These are phyloP conservation scores for Otis tarda DNA, from an alignment of 2,113 vertebrate species.

Conservation along the genomic window DNA sequence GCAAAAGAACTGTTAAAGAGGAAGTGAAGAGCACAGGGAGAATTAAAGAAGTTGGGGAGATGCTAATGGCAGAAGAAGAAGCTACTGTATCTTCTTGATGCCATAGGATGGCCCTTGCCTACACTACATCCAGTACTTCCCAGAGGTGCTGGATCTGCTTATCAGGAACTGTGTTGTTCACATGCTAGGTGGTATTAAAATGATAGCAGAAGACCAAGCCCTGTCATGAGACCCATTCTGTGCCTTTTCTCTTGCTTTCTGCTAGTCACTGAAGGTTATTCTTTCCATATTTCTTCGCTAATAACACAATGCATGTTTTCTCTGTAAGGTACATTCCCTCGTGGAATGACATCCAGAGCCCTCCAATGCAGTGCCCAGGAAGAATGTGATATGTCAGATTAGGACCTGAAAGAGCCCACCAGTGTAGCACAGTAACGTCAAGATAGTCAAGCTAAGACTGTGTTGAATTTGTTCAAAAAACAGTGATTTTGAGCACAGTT, in stretches of 20 bases:
- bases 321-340: not conserved
- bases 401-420: not conserved
- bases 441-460: not conserved
- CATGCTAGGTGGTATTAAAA: not conserved
- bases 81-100: not conserved
- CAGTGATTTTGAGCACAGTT: not conserved
- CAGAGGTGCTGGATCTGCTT: not conserved
- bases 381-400: not conserved
- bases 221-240: not conserved
- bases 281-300: not conserved
- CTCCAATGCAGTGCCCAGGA: not conserved
- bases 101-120: not conserved
- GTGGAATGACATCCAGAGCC: not conserved
- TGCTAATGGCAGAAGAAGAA: not conserved
- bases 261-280: not conserved
- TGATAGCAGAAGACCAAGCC: not conserved
- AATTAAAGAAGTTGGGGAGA: not conserved
- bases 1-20: not conserved
- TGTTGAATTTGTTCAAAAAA: not conserved
- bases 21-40: not conserved
- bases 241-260: not conserved
- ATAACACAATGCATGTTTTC: not conserved
- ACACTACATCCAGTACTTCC: not conserved
- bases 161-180: not conserved
- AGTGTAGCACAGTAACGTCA: not conserved